phyloP scores from a whole-genome alignment of 2,797 vertebrate species.

The Sparus aurata region DNA sequence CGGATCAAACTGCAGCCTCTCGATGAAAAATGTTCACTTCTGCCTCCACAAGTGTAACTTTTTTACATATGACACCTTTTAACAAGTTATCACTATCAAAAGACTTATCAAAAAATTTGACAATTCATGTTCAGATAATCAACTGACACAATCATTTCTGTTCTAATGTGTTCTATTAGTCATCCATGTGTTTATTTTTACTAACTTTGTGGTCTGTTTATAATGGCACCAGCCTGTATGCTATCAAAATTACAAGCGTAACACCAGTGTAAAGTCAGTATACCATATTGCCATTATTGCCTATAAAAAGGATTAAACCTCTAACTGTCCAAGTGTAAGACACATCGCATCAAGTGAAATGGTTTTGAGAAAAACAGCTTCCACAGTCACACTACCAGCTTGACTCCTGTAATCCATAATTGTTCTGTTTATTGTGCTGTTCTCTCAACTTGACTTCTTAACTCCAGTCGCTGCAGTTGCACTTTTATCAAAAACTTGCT shows the following conservation, averaged over 20 bases:
- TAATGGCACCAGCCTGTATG: background rate
- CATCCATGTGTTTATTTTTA: background rate
- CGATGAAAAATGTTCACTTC: too few relatives aligned
- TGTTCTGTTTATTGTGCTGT: constrained; percentile 60
- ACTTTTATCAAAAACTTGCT: constrained; percentile 51
- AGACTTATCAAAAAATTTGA: background rate
- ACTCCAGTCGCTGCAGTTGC: constrained; percentile 39
- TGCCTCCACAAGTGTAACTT: too few relatives aligned
- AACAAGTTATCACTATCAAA: too few relatives aligned
- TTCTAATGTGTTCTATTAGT: background rate
- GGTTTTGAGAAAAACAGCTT: constrained; percentile 35
- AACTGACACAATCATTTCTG: background rate
- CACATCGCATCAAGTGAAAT: background rate
- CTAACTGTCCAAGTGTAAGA: constrained; percentile 4
- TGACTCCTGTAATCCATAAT: constrained; percentile 54
- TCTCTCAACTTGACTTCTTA: constrained; percentile 63
- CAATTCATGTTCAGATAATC: too few relatives aligned
- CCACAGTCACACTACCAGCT: constrained; percentile 15
- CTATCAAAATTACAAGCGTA: background rate
- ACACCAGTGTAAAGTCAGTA: background rate
- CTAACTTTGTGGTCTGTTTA: background rate
- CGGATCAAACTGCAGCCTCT: too few relatives aligned
- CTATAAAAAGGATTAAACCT: constrained; percentile 8
- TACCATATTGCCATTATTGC: background rate
- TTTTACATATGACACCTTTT: too few relatives aligned